Evolutionary conservation across 2,113 vertebrate genomes (phyloP), one percentile per base, ranked within the genome.

Genomic region (Seriola rivoliana): DNA sequence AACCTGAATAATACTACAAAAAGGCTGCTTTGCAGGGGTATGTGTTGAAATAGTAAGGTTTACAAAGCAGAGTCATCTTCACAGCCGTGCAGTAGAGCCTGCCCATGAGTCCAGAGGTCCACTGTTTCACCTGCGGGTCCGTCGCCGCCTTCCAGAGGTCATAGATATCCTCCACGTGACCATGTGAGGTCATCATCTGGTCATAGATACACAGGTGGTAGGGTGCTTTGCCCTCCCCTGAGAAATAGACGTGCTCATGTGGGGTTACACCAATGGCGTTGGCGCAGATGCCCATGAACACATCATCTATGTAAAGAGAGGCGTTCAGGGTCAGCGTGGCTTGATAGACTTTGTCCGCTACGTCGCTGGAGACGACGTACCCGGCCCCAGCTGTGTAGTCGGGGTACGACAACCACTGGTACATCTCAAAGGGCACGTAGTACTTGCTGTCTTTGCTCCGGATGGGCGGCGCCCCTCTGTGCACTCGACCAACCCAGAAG

Each of bases 221-320:
- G 0, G 96, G 97, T 7, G 97, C 94, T 80, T 97, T 98, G 34
- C 96, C 97, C 93, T 98, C 98, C 46, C 98, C 98, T 46, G 97
- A 97, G 94, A 99, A 99, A 90, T 95, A 99, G 4, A 92, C 76
- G 5, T 99, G 97, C 48, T 96, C 78, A 55, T 97, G 97, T 23
- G 98, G 98, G 38, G 95, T 94, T 72, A 99, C 90, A 52, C 96
- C 96, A 55, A 97, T 87, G 52, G 96, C 96, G 32, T 95, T 97
- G 90, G 96, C 98, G 77, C 97, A 99, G 84, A 99, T 96, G 85
- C 98, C 98, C 97, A 99, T 98, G 91, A 99, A 99, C 91, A 99
- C 98, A 32, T 99, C 98, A 1, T 99, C 98, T 70, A 99, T 99
- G 89, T 99, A 96, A 65, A 99, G 86, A 23, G 96, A 97, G 34